Evolutionary conservation across 2,113 vertebrate species (phyloP).

Genomic region (Erinaceus europaeus): DNA sequence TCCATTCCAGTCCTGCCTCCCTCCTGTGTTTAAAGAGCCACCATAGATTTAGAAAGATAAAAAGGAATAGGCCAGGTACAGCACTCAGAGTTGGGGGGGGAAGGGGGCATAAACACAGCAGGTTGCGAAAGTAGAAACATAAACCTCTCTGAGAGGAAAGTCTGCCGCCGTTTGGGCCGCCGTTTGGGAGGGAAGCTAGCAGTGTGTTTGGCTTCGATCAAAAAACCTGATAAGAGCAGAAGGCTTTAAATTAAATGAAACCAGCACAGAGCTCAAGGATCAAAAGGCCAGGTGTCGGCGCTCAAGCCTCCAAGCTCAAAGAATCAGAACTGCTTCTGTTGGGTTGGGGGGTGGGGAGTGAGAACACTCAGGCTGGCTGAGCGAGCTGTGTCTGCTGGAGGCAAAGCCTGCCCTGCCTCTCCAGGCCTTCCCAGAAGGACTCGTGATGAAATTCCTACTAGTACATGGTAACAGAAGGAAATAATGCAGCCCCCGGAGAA

Average conservation of each 20-base stretch:
- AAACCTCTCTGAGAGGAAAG: neutral
- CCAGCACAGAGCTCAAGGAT: neutral
- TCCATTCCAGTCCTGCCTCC: neutral
- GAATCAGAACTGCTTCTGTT: neutral
- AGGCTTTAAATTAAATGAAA: neutral
- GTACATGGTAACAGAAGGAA: neutral
- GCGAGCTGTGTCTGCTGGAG: neutral
- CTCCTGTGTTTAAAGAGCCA: neutral
- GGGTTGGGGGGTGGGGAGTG: too few species aligned
- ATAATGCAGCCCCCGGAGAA: neutral
- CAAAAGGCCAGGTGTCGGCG: neutral
- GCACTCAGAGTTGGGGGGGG: neutral
- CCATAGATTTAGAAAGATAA: neutral
- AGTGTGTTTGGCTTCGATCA: neutral
- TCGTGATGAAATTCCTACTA: neutral
- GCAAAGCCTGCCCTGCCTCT: neutral
- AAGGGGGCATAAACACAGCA: neutral
- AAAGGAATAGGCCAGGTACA: neutral
- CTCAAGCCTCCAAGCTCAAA: neutral
- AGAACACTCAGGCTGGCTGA: neutral
- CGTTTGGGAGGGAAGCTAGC: neutral
- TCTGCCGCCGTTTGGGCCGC: neutral
- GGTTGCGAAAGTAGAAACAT: neutral
- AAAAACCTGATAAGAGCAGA: neutral
- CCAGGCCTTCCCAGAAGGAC: neutral